A percentile compares a stretch with the other conserved stretches of the same genome.
phyloP scores from a whole-genome alignment of 2,888 invertebrate genomes.

The Rugalucina vietnamica region DNA sequence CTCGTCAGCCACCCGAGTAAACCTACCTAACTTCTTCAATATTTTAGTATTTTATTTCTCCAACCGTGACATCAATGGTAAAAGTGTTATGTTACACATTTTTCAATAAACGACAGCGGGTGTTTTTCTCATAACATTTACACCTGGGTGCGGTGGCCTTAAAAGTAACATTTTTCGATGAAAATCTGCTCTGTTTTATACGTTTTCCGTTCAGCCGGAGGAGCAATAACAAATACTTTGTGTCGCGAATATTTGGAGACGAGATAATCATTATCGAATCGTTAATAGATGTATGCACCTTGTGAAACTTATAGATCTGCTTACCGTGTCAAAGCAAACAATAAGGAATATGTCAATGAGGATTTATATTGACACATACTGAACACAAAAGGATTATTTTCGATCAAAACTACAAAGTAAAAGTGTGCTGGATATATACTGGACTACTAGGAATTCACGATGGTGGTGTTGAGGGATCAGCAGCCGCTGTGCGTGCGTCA shows the following conservation, averaged over 20 bases:
- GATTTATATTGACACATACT: too few species aligned
- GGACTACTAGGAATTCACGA: neutral
- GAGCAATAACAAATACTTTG: neutral
- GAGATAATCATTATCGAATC: neutral
- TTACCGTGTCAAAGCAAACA: neutral
- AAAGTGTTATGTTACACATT: neutral
- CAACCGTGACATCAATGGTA: neutral
- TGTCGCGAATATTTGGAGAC: too few species aligned
- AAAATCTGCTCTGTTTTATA: too few species aligned
- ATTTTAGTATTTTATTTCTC: neutral
- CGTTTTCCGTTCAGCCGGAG: neutral
- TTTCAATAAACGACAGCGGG: neutral
- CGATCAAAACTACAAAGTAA: too few species aligned
- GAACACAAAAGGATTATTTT: too few species aligned
- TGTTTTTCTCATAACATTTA: neutral
- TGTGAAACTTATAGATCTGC: neutral
- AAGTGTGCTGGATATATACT: too few species aligned
- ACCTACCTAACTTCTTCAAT: neutral
- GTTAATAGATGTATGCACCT: neutral
- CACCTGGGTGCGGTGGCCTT: slow-evolving; percentile 2
- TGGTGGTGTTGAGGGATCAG: slow-evolving; percentile 24
- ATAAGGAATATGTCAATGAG: neutral
- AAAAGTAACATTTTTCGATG: too few species aligned
- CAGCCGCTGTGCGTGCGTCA: slow-evolving; percentile 49
- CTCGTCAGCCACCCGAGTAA: neutral